Conservation (phyloP, 2,888 invertebrate species). For the Pheosia gnoma region DNA sequence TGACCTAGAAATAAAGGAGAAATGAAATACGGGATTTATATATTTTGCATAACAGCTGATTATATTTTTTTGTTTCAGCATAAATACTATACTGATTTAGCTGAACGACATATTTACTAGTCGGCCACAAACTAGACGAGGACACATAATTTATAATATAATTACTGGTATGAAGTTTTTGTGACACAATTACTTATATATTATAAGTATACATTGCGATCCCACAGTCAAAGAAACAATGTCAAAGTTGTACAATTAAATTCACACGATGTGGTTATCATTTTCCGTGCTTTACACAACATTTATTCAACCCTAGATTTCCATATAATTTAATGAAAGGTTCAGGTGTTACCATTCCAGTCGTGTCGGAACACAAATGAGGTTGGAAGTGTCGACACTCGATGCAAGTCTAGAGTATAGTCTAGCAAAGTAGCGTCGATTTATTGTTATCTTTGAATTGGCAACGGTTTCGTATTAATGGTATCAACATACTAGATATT, state of each 20-base stretch:
- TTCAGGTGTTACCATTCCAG: not conserved
- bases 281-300: not conserved
- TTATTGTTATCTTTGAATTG: slow-evolving; percentile 63
- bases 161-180: not conserved
- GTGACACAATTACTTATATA: not conserved
- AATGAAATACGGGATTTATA: not conserved
- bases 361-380: slow-evolving; percentile 12
- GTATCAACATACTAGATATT: slow-evolving; percentile 15
- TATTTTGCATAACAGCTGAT: not conserved
- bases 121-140: too few species aligned
- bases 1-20: not conserved
- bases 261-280: not conserved
- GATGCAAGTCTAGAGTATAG: slow-evolving; percentile 25
- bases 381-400: slow-evolving; percentile 19
- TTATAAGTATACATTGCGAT: not conserved
- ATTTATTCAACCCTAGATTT: too few species aligned
- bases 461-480: slow-evolving; percentile 39
- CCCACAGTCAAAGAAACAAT: not conserved
- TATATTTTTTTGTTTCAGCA: not conserved
- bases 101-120: not conserved
- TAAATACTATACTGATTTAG: not conserved
- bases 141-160: too few species aligned
- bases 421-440: slow-evolving; percentile 32
- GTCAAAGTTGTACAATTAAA: not conserved
- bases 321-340: not conserved